Percentiles rank a stretch among this genome's conserved stretches.
Evolutionary conservation across 1,140 invertebrate species (phyloP).

Genomic region (Hylaeus volcanicus): DNA sequence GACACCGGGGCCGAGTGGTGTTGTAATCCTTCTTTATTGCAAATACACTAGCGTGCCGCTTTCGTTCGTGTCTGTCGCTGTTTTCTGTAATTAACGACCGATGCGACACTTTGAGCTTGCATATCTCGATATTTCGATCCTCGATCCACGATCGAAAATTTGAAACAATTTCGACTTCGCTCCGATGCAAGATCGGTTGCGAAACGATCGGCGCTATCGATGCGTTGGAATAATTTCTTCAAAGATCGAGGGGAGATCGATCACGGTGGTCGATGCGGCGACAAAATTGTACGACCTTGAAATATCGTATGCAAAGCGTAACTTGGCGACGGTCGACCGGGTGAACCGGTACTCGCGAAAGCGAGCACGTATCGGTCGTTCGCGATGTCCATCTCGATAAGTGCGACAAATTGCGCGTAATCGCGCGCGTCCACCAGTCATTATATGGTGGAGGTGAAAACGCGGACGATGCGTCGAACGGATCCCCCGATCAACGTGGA

Average conservation of each 20-base stretch:
- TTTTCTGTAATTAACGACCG: background rate
- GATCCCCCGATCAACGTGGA: too few relatives aligned
- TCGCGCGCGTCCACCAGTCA: slow-evolving; percentile 48
- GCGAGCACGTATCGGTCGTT: slow-evolving; percentile 35
- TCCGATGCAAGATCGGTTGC: too few relatives aligned
- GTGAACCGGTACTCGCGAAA: slow-evolving; percentile 41
- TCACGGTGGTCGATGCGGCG: background rate
- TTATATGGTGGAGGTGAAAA: slow-evolving; percentile 55
- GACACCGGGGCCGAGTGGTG: background rate
- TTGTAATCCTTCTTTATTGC: slow-evolving; percentile 14
- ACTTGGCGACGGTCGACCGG: slow-evolving; percentile 5
- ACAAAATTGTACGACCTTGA: slow-evolving; percentile 45
- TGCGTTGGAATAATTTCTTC: too few relatives aligned
- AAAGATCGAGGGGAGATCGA: slow-evolving; percentile 16
- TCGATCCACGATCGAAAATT: too few relatives aligned
- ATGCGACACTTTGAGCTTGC: background rate
- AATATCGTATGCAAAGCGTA: slow-evolving; percentile 44
- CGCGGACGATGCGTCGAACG: slow-evolving; percentile 8
- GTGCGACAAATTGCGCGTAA: slow-evolving; percentile 63
- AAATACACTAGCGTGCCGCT: background rate
- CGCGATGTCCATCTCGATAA: slow-evolving; percentile 56
- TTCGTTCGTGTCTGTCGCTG: background rate
- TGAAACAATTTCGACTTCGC: too few relatives aligned
- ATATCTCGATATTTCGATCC: too few relatives aligned
- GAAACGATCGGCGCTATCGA: too few relatives aligned